These are phyloP conservation scores for Nebria salina DNA, from an alignment of 2,888 invertebrate genomes.

Conservation along the genomic window DNA sequence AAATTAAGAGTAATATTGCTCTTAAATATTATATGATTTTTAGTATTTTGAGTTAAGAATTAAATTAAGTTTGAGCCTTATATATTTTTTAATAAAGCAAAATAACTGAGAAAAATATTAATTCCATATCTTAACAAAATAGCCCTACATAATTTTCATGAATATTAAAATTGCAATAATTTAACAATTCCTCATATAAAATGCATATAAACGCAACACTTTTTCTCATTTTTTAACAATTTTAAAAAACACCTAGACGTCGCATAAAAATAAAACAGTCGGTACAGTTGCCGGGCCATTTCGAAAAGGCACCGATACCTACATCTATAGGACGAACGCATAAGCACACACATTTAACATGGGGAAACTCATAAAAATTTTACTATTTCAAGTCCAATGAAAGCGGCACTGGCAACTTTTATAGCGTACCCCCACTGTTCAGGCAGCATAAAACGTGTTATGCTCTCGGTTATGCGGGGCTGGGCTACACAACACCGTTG, in stretches of 20 bases:
- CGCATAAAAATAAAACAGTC: constrained; percentile 3
- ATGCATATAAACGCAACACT: neutral
- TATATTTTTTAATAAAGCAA: too few relatives aligned
- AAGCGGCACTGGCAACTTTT: constrained; percentile 45
- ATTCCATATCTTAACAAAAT: too few relatives aligned
- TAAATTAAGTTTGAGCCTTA: too few relatives aligned
- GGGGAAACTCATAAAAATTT: constrained; percentile 62
- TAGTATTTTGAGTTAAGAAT: too few relatives aligned
- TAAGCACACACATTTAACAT: constrained; percentile 60
- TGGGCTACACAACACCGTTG: constrained; percentile 56
- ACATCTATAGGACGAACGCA: constrained; percentile 63
- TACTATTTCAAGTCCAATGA: constrained; percentile 63
- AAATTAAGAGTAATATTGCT: too few relatives aligned
- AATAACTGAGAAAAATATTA: too few relatives aligned
- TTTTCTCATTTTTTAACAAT: neutral
- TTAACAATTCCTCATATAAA: neutral
- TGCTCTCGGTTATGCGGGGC: constrained; percentile 50
- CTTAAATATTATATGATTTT: too few relatives aligned
- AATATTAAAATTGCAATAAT: neutral
- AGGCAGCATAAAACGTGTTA: constrained; percentile 38
- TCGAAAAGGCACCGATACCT: constrained; percentile 59
- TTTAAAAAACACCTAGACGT: neutral
- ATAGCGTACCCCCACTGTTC: constrained; percentile 28
- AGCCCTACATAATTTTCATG: too few relatives aligned
- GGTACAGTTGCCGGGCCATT: constrained; percentile 17